These are phyloP conservation scores for Tribolium madens DNA, from an alignment of 1,140 invertebrate genomes.

Conservation along the genomic window DNA sequence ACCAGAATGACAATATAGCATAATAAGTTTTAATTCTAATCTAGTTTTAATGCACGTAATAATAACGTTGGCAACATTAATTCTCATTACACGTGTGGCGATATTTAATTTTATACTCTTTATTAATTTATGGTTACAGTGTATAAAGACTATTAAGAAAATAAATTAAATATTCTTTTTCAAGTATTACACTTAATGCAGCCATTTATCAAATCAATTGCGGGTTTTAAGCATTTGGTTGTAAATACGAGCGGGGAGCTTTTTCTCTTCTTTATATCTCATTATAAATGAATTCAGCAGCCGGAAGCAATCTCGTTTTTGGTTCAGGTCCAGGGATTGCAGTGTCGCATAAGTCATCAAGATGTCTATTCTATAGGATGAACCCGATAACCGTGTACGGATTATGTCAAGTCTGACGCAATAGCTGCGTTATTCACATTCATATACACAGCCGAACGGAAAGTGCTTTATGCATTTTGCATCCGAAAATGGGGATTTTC, in stretches of 20 bases:
- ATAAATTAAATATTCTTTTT: neutral
- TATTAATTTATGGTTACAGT: neutral
- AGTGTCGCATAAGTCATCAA: slow-evolving; percentile 17
- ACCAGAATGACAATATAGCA: neutral
- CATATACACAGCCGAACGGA: slow-evolving; percentile 15
- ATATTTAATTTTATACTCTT: neutral
- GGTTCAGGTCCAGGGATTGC: slow-evolving; percentile 16
- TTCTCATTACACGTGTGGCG: neutral
- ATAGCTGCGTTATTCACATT: neutral
- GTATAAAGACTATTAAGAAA: neutral
- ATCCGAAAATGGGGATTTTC: slow-evolving; percentile 32
- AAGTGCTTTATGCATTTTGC: slow-evolving; percentile 38
- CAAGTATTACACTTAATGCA: neutral
- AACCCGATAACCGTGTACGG: slow-evolving; percentile 7
- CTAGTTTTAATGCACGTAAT: neutral
- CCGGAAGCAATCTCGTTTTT: slow-evolving; percentile 20
- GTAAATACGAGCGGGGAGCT: neutral
- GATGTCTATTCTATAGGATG: slow-evolving; percentile 16
- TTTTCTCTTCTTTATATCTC: neutral
- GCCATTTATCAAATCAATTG: neutral
- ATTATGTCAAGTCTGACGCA: slow-evolving; percentile 20
- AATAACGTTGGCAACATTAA: neutral
- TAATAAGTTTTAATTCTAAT: neutral
- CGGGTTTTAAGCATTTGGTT: neutral
- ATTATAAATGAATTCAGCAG: slow-evolving; percentile 1